Percentiles rank a stretch among this genome's conserved stretches.
phyloP scores from a whole-genome alignment of 2,797 vertebrate species.

The Gymnopithys bicolor region DNA sequence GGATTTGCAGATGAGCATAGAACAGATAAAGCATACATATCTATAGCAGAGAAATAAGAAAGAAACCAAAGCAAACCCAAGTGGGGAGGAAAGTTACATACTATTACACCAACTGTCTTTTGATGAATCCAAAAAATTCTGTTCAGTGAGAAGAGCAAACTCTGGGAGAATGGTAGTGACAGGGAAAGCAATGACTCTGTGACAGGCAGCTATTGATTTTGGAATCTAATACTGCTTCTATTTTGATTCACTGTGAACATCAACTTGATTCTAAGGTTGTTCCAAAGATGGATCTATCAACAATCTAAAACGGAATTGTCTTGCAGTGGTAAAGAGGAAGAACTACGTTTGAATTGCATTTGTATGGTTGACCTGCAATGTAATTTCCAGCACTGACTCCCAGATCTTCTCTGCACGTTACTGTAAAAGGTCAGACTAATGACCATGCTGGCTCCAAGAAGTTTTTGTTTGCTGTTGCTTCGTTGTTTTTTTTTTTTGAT shows the following conservation, averaged over 20 bases:
- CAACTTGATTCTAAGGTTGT: not conserved
- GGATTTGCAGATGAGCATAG: not conserved
- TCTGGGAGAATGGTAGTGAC: not conserved
- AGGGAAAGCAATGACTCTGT: not conserved
- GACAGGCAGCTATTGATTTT: not conserved
- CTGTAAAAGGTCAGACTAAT: not conserved
- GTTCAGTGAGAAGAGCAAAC: not conserved
- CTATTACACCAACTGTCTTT: not conserved
- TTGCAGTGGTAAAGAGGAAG: not conserved
- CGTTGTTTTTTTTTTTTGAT: not conserved
- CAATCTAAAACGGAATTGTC: not conserved
- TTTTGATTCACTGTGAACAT: not conserved
- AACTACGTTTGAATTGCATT: not conserved
- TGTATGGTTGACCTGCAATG: not conserved
- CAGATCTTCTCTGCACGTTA: not conserved
- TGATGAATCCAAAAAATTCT: not conserved
- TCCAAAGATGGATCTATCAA: accelerated
- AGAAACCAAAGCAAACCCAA: not conserved
- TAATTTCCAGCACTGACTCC: not conserved
- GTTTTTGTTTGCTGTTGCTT: not conserved
- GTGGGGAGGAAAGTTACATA: not conserved
- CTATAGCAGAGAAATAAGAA: not conserved
- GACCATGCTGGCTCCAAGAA: not conserved
- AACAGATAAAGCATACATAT: not conserved
- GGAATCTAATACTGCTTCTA: not conserved